A percentile compares a stretch with the other conserved stretches of the same genome.
These are phyloP conservation scores for Chymomyza fuscimana DNA, from an alignment of 2,888 invertebrate genomes.

Conservation along the genomic window DNA sequence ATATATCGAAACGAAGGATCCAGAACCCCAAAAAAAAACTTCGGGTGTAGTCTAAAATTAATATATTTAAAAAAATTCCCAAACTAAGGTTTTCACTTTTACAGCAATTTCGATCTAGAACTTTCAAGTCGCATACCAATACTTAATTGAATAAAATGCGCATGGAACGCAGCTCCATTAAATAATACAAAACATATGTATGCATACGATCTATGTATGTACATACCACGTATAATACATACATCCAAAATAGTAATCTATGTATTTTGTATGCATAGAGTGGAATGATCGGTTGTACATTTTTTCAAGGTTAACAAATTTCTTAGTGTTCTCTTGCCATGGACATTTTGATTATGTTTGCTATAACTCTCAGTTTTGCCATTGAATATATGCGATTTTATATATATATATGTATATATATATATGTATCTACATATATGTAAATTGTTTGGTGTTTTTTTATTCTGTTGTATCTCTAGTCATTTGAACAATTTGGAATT, in stretches of 20 bases:
- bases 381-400: constrained; percentile 5
- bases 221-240: neutral
- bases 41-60: too few species aligned
- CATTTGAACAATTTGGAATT: constrained; percentile 41
- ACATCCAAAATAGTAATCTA: constrained; percentile 5
- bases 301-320: constrained; percentile 67
- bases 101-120: neutral
- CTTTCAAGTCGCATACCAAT: neutral
- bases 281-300: constrained; percentile 72
- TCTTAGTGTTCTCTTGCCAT: constrained; percentile 28
- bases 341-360: constrained; percentile 12
- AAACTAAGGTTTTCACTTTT: neutral
- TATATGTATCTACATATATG: constrained; percentile 19
- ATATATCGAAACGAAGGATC: too few species aligned
- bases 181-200: constrained; percentile 57
- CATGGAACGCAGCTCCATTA: constrained; percentile 55
- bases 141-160: constrained; percentile 28
- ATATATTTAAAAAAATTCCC: too few species aligned
- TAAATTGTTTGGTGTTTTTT: constrained; percentile 32
- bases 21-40: too few species aligned
- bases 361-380: constrained; percentile 41
- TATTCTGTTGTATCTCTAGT: neutral
- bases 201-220: neutral
- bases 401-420: neutral
- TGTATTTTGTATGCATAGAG: constrained; percentile 70